Evolutionary conservation across 1,140 invertebrate genomes (phyloP).

Genomic region (Gonioctena quinquepunctata): DNA sequence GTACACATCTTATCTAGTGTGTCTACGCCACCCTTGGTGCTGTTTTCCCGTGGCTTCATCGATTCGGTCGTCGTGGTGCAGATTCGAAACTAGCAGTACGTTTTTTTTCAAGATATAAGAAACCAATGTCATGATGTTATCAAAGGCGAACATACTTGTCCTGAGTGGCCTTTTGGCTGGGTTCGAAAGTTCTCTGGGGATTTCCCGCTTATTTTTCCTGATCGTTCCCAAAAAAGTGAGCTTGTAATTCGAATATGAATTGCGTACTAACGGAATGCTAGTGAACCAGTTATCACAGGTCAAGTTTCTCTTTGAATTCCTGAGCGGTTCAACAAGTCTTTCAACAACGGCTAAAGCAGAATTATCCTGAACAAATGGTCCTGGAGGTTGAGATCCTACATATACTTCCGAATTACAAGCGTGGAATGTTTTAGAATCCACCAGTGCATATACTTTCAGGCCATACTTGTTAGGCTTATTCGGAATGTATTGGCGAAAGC

Average conservation of each 20-base stretch:
- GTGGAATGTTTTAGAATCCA: conserved; percentile 43
- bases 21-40: no score
- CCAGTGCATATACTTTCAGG: conserved; percentile 26
- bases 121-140: background rate
- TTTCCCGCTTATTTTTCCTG: conserved; percentile 1
- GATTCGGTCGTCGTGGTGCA: background rate
- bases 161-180: background rate
- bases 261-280: background rate
- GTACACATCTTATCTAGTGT: no score
- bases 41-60: conserved; percentile 3
- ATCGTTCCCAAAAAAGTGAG: conserved; percentile 5
- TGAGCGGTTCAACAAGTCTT: background rate
- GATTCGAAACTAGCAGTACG: background rate
- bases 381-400: conserved; percentile 1
- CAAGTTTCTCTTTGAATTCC: background rate
- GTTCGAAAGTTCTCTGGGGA: background rate
- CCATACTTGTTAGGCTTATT: background rate
- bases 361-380: background rate
- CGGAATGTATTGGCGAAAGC: conserved; percentile 52
- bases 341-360: background rate
- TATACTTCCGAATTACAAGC: conserved; percentile 2
- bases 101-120: background rate
- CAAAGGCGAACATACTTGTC: conserved; percentile 11
- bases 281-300: conserved; percentile 14
- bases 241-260: background rate